phyloP scores from a whole-genome alignment of 2,888 invertebrate species.

The Leptopilina drosophilae region DNA sequence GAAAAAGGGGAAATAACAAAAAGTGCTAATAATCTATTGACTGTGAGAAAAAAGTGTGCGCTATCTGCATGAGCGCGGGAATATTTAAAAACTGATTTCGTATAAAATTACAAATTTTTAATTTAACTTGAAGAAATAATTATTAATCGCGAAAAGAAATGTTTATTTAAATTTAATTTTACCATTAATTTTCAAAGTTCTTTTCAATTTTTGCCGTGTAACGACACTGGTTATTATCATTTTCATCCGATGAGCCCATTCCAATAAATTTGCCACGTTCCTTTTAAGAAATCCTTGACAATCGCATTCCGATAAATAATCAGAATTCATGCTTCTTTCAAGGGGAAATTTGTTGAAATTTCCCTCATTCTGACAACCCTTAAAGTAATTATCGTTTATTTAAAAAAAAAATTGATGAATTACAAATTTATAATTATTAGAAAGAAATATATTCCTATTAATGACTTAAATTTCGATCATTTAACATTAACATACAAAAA shows the following conservation, averaged over 20 bases:
- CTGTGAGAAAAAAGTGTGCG: too few species aligned
- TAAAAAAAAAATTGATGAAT: not conserved
- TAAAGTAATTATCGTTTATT: not conserved
- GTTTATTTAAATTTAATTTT: not conserved
- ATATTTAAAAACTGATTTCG: not conserved
- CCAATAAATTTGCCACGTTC: not conserved
- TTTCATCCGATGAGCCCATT: not conserved
- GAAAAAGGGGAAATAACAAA: too few species aligned
- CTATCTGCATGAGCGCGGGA: too few species aligned
- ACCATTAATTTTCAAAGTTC: not conserved
- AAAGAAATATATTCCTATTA: not conserved
- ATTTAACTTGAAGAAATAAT: too few species aligned
- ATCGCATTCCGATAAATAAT: not conserved
- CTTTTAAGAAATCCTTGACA: not conserved
- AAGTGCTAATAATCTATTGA: too few species aligned
- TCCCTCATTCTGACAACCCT: constrained; percentile 3
- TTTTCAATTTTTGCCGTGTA: not conserved
- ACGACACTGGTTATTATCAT: not conserved
- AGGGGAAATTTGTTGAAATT: not conserved
- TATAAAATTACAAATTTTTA: too few species aligned
- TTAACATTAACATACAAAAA: too few species aligned
- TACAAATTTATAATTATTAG: not conserved
- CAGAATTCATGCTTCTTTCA: not conserved
- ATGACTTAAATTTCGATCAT: too few species aligned
- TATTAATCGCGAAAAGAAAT: too few species aligned